These are phyloP conservation scores for Aegithalos caudatus DNA, from an alignment of 2,113 vertebrate species.

Conservation along the genomic window DNA sequence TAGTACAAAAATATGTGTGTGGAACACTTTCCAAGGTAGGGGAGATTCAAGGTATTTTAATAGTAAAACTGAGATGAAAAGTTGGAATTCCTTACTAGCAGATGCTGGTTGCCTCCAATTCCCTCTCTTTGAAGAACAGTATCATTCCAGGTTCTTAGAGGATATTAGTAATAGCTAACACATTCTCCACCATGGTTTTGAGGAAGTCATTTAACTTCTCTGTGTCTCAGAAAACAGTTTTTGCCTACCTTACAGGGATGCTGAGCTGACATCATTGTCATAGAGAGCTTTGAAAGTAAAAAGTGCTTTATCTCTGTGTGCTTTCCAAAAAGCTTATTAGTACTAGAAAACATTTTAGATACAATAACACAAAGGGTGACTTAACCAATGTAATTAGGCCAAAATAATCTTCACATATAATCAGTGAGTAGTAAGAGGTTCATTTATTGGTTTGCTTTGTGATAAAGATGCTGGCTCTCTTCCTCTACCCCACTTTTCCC, in stretches of 20 bases:
- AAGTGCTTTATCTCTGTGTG: conserved; percentile 14
- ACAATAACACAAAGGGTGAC: not conserved
- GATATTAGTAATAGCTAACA: not conserved
- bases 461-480: not conserved
- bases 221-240: not conserved
- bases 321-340: not conserved
- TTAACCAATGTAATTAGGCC: not conserved
- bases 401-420: not conserved
- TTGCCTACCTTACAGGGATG: conserved; percentile 6
- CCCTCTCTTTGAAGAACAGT: not conserved
- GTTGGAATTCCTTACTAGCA: not conserved
- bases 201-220: not conserved
- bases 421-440: not conserved
- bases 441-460: not conserved
- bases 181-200: not conserved
- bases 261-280: not conserved
- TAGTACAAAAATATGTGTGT: not conserved
- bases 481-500: not conserved
- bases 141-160: conserved; percentile 19
- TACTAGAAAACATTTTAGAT: not conserved
- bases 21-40: not conserved
- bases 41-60: not conserved
- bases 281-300: not conserved
- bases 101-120: not conserved
- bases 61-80: not conserved